Percentiles rank a stretch among this genome's conserved stretches.
These are phyloP conservation scores for Anaspis maculata DNA, from an alignment of 2,888 invertebrate genomes.

Conservation along the genomic window DNA sequence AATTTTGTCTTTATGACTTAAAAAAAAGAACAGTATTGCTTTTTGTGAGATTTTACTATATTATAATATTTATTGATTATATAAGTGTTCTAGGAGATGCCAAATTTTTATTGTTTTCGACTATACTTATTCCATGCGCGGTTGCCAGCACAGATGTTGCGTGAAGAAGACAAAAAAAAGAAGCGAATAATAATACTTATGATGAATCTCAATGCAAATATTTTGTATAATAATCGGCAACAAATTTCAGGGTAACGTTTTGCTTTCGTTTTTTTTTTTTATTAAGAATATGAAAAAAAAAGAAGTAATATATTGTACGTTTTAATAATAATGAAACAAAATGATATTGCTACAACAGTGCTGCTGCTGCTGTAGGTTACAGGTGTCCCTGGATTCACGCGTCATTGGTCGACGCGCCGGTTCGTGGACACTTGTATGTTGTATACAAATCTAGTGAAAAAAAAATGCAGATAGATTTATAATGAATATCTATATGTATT, in stretches of 20 bases:
- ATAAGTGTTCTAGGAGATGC: conserved; percentile 20
- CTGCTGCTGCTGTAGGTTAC: conserved; percentile 11
- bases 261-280: conserved; percentile 13
- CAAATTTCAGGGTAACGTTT: conserved; percentile 35
- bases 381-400: no score
- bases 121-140: conserved; percentile 1
- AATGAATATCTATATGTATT: conserved; percentile 34
- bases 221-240: conserved; percentile 27
- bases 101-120: conserved; percentile 17
- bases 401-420: no score
- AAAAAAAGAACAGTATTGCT: conserved; percentile 34
- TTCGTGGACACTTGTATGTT: no score
- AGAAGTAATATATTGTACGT: conserved; percentile 7
- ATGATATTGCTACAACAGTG: no score
- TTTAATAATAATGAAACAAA: no score
- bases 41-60: conserved; percentile 32
- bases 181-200: no score
- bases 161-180: conserved; percentile 12
- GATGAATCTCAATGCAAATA: conserved; percentile 17
- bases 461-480: conserved; percentile 24
- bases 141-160: conserved; percentile 14
- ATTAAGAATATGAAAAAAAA: no score
- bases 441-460: no score
- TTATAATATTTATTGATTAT: conserved; percentile 15
- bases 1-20: conserved; percentile 23